Percentiles rank a stretch among this genome's conserved stretches.
Evolutionary conservation across 2,113 vertebrate species (phyloP).

Genomic region (Gavialis gangeticus): DNA sequence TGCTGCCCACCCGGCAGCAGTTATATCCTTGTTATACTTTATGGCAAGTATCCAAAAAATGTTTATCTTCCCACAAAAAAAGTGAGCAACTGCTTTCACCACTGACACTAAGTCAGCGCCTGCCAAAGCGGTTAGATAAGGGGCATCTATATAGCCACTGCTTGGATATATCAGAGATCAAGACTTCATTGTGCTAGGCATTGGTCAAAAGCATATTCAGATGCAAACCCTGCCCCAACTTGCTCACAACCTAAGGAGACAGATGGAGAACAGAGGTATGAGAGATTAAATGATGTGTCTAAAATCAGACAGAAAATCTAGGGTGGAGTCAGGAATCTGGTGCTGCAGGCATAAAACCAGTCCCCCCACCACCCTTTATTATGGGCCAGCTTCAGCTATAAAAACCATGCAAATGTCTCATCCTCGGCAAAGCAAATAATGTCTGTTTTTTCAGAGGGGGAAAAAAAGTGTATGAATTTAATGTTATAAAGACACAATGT

Average conservation of each 20-base stretch:
- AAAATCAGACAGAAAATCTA: background rate
- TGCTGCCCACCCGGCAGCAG: conserved; percentile 36
- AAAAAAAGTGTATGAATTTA: background rate
- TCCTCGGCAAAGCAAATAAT: background rate
- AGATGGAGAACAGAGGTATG: background rate
- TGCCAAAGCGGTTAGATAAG: background rate
- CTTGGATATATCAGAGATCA: background rate
- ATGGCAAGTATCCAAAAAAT: conserved; percentile 4
- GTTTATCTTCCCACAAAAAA: conserved; percentile 41
- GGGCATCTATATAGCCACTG: background rate
- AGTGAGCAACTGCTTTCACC: conserved; percentile 24
- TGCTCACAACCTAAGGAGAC: background rate
- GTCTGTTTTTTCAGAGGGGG: background rate
- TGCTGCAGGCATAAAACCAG: background rate
- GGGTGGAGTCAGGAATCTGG: background rate
- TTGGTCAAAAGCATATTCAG: background rate
- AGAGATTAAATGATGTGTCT: background rate
- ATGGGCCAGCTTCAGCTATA: background rate
- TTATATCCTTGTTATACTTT: background rate
- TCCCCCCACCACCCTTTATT: background rate
- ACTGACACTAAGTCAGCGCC: background rate
- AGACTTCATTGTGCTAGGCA: background rate
- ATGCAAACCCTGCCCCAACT: background rate
- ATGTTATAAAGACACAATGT: background rate
- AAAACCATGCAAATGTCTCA: background rate